Evolutionary conservation across 2,888 invertebrate species (phyloP).

Genomic region (Thysanoteuthis rhombus): DNA sequence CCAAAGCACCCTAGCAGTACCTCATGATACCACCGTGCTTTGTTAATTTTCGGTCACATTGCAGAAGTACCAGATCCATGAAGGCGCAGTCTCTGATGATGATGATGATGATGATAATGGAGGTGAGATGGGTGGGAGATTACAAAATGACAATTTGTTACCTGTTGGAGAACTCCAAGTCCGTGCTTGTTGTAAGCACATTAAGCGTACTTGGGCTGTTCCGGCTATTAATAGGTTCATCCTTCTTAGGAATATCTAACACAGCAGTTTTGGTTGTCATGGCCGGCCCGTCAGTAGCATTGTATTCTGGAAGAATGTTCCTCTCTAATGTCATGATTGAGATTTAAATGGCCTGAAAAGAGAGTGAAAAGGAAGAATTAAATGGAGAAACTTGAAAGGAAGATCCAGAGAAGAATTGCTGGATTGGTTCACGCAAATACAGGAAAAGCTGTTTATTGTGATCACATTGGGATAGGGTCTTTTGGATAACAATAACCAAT

Average conservation of each 20-base stretch:
- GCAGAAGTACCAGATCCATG: too few species aligned
- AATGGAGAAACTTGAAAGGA: background rate
- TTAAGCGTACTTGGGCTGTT: slow-evolving; percentile 66
- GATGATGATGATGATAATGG: too few species aligned
- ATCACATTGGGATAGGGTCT: too few species aligned
- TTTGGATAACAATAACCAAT: too few species aligned
- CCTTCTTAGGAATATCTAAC: slow-evolving; percentile 52
- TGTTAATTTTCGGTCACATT: too few species aligned
- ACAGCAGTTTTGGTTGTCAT: slow-evolving; percentile 36
- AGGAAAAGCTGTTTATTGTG: too few species aligned
- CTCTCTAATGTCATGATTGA: slow-evolving; percentile 29
- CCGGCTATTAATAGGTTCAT: slow-evolving; percentile 66
- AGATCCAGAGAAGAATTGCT: too few species aligned
- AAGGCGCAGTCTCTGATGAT: too few species aligned
- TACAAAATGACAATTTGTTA: slow-evolving; percentile 37
- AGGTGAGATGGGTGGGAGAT: too few species aligned
- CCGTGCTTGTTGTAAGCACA: slow-evolving; percentile 64
- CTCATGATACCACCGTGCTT: too few species aligned
- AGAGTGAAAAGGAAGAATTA: background rate
- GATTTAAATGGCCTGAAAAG: slow-evolving; percentile 14
- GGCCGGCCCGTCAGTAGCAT: slow-evolving; percentile 28
- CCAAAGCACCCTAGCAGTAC: too few species aligned
- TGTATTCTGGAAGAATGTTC: slow-evolving; percentile 32
- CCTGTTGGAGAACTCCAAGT: slow-evolving; percentile 66
- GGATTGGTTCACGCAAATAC: too few species aligned